Evolutionary conservation across 2,113 vertebrate genomes (phyloP).

Genomic region (Apteryx owenii): DNA sequence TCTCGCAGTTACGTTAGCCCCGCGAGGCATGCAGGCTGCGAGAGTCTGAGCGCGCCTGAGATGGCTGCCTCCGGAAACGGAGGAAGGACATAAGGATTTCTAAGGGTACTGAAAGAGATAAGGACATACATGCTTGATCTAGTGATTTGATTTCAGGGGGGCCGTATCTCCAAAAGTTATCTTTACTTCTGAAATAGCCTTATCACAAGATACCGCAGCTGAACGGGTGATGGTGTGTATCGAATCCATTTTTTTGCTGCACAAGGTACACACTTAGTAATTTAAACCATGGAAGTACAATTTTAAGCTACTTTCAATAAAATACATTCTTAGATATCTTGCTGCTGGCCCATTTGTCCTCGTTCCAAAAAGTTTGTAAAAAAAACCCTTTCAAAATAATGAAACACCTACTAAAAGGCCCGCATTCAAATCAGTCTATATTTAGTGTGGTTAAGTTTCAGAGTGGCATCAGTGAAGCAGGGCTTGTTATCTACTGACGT

Average conservation of each 20-base stretch:
- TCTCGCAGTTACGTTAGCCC: background rate
- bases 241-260: background rate
- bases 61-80: background rate
- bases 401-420: background rate
- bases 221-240: background rate
- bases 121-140: background rate
- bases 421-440: slow-evolving; percentile 13
- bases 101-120: background rate
- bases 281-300: background rate
- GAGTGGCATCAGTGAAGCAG: background rate
- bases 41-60: background rate
- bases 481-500: background rate
- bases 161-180: background rate
- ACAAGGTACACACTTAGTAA: background rate
- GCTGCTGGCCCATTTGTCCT: background rate
- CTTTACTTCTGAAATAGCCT: background rate
- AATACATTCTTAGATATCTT: background rate
- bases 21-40: background rate
- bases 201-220: background rate
- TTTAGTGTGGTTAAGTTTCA: background rate
- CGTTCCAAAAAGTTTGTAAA: background rate
- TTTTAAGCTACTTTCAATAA: background rate
- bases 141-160: background rate
- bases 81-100: background rate
- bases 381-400: background rate